These are phyloP conservation scores for Netelia inedita DNA, from an alignment of 2,888 invertebrate genomes.

Conservation along the genomic window DNA sequence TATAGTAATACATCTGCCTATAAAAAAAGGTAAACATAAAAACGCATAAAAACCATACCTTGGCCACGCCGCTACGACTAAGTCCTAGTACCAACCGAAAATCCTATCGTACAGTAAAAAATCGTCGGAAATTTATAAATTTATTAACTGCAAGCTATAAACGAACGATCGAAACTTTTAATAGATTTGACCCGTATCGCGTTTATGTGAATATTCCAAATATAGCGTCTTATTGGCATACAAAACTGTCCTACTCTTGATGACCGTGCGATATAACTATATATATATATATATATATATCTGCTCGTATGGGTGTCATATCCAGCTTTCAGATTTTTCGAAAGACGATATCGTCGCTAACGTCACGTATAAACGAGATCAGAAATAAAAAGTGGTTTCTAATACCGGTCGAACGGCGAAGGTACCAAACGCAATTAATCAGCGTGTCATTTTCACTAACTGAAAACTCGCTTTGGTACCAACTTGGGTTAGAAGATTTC, in stretches of 20 bases:
- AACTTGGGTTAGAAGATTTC: slow-evolving; percentile 47
- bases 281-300: not conserved
- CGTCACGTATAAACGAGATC: slow-evolving; percentile 1
- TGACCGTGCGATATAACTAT: not conserved
- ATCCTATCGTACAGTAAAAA: not conserved
- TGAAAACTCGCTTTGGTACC: slow-evolving; percentile 44
- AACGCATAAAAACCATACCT: too few species aligned
- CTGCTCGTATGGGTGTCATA: not conserved
- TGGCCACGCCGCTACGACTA: too few species aligned
- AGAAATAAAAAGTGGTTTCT: slow-evolving; percentile 42
- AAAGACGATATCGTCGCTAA: slow-evolving; percentile 4
- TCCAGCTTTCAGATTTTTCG: slow-evolving; percentile 47
- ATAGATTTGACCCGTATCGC: not conserved
- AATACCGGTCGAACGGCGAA: slow-evolving; percentile 61
- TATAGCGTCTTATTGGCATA: not conserved
- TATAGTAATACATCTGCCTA: too few species aligned
- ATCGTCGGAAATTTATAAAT: not conserved
- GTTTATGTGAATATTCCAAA: not conserved
- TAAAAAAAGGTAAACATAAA: too few species aligned
- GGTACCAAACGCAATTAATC: slow-evolving; percentile 40
- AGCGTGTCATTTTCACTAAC: slow-evolving; percentile 52
- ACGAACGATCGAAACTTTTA: not conserved
- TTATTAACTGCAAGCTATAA: not conserved
- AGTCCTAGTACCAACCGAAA: too few species aligned
- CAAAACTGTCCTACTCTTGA: not conserved